Evolutionary conservation across 2,113 vertebrate genomes (phyloP).

Genomic region (Strix aluco): DNA sequence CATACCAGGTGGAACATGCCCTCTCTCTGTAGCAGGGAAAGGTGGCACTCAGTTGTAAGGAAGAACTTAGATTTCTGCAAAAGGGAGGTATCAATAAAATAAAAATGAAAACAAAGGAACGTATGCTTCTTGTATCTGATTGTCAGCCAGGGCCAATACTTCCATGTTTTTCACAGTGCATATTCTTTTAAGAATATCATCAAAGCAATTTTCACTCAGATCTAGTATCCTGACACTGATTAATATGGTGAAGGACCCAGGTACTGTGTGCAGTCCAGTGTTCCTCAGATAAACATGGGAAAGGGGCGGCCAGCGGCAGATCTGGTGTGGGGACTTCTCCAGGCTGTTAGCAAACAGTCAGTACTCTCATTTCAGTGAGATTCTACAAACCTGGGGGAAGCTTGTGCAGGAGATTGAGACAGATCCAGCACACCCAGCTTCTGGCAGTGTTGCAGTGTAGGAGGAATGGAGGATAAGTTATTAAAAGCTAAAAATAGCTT

Average conservation of each 20-base stretch:
- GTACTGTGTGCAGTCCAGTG: background rate
- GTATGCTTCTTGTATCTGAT: slow-evolving; percentile 62
- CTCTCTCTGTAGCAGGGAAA: background rate
- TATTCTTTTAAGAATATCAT: slow-evolving; percentile 8
- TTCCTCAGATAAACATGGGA: slow-evolving; percentile 13
- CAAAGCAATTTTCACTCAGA: slow-evolving; percentile 63
- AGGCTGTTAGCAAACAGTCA: slow-evolving; percentile 50
- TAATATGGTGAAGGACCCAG: slow-evolving; percentile 2
- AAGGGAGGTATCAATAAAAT: background rate
- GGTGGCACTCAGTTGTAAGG: background rate
- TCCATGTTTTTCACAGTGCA: slow-evolving; percentile 53
- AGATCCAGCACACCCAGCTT: slow-evolving; percentile 45
- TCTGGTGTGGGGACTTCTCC: slow-evolving; percentile 18
- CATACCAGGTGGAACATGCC: background rate
- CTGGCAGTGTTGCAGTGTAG: slow-evolving; percentile 40
- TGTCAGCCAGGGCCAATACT: slow-evolving; percentile 66
- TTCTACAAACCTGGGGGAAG: background rate
- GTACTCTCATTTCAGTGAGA: background rate
- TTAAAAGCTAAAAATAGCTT: slow-evolving; percentile 70
- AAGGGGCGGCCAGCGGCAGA: slow-evolving; percentile 12
- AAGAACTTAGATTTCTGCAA: background rate
- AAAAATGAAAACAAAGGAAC: background rate
- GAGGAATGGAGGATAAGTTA: slow-evolving; percentile 34
- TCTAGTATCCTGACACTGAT: slow-evolving; percentile 20
- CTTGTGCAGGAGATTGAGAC: slow-evolving; percentile 30